Conservation (phyloP, 2,797 vertebrate species). For the Triplophysa yarkandensis region DNA sequence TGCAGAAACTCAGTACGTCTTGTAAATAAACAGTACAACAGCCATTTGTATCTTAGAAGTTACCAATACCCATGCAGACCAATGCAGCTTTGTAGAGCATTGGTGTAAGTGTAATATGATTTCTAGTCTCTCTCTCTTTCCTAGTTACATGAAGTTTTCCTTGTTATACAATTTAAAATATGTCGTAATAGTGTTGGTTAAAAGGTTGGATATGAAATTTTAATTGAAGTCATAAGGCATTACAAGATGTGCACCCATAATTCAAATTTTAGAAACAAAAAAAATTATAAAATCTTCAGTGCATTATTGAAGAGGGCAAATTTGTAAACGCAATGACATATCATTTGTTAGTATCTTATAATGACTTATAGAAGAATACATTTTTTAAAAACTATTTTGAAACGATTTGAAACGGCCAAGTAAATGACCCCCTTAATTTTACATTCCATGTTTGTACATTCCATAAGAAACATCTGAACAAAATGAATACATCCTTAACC, state of each 20-base stretch:
- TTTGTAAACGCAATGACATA: no score
- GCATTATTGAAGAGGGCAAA: conserved; percentile 69
- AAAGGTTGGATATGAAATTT: conserved; percentile 28
- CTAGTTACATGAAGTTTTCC: conserved; percentile 31
- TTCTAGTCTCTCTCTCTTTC: conserved; percentile 46
- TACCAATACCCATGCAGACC: conserved; percentile 70
- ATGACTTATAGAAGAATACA: no score
- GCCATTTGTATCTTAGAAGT: conserved; percentile 22
- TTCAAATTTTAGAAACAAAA: conserved; percentile 70
- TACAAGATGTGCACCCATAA: conserved; percentile 29
- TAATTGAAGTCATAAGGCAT: conserved; percentile 31
- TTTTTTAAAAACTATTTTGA: no score
- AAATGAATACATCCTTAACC: no score
- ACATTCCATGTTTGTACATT: no score
- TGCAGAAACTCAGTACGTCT: conserved; percentile 50
- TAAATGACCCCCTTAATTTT: no score
- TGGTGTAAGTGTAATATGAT: conserved; percentile 61
- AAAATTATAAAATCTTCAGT: conserved; percentile 78
- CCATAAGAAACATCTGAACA: no score
- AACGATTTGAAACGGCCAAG: no score
- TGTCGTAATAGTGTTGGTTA: conserved; percentile 58
- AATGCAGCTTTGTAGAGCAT: conserved; percentile 70
- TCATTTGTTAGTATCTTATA: no score
- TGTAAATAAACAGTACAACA: background rate
- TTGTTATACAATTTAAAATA: conserved; percentile 49